phyloP scores from a whole-genome alignment of 2,113 vertebrate genomes.

The Neolamprologus sp. region DNA sequence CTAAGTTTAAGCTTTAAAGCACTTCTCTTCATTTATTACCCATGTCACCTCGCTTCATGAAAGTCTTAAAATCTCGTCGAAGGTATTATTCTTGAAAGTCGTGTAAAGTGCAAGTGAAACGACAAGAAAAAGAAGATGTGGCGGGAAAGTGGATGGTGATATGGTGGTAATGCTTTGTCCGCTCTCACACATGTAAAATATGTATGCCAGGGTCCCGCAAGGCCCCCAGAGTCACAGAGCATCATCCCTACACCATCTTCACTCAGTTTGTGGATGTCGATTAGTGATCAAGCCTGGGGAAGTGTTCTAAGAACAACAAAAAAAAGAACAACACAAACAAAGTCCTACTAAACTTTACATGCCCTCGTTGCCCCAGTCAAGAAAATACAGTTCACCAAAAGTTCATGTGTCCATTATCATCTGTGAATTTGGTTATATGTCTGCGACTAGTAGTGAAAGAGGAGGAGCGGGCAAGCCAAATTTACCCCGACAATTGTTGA shows the following conservation, averaged over 20 bases:
- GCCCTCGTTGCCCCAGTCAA: slow-evolving; percentile 4
- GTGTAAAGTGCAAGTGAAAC: slow-evolving; percentile 4
- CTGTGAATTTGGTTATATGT: slow-evolving; percentile 6
- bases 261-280: neutral
- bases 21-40: slow-evolving; percentile 24
- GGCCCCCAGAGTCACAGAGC: neutral
- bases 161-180: neutral
- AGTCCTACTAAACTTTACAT: slow-evolving; percentile 28
- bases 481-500: slow-evolving; percentile 29
- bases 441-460: slow-evolving; percentile 11
- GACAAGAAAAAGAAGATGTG: neutral
- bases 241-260: neutral
- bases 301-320: neutral
- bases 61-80: slow-evolving; percentile 20
- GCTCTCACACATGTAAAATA: neutral
- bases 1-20: slow-evolving; percentile 13
- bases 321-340: neutral
- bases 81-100: neutral
- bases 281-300: slow-evolving; percentile 6
- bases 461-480: slow-evolving; percentile 15
- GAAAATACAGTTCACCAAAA: slow-evolving; percentile 55
- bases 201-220: neutral
- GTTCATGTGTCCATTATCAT: slow-evolving; percentile 50
- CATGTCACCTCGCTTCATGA: neutral
- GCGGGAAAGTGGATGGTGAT: neutral